phyloP scores from a whole-genome alignment of 2,888 invertebrate species.

The Clanis bilineata region DNA sequence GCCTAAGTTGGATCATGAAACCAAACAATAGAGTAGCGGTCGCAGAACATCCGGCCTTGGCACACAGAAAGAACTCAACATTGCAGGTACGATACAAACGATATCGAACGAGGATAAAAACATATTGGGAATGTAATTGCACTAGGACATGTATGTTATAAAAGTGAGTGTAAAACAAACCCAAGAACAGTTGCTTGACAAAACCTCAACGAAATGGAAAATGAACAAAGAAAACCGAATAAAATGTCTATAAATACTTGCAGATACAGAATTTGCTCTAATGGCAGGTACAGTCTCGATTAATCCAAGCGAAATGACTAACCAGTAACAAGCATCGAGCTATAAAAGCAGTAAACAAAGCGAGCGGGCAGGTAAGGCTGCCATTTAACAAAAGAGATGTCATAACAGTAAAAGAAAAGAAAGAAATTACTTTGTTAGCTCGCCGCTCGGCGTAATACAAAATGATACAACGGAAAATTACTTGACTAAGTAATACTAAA shows the following conservation, averaged over 20 bases:
- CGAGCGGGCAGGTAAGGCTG: not conserved
- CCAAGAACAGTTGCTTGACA: not conserved
- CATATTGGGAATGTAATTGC: not conserved
- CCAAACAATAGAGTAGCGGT: not conserved
- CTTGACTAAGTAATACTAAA: constrained; percentile 19
- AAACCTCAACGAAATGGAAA: not conserved
- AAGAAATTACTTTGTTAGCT: constrained; percentile 3
- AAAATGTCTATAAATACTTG: not conserved
- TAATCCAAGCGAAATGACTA: not conserved
- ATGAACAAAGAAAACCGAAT: not conserved
- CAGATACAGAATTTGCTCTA: not conserved
- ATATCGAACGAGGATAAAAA: not conserved
- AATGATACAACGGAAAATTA: constrained; percentile 22
- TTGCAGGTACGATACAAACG: not conserved
- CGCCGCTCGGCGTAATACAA: constrained; percentile 15
- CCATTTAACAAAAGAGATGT: not conserved
- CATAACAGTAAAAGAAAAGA: constrained; percentile 16
- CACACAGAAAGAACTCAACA: constrained; percentile 10
- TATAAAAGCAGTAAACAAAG: not conserved
- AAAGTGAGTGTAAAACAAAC: not conserved
- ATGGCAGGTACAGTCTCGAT: not conserved
- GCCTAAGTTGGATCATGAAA: not conserved
- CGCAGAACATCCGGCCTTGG: not conserved
- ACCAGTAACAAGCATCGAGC: not conserved
- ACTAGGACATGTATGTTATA: not conserved